Evolutionary conservation across 64 coral and sea anemone genomes (phyloP).

Genomic region (Anthopleura sola): DNA sequence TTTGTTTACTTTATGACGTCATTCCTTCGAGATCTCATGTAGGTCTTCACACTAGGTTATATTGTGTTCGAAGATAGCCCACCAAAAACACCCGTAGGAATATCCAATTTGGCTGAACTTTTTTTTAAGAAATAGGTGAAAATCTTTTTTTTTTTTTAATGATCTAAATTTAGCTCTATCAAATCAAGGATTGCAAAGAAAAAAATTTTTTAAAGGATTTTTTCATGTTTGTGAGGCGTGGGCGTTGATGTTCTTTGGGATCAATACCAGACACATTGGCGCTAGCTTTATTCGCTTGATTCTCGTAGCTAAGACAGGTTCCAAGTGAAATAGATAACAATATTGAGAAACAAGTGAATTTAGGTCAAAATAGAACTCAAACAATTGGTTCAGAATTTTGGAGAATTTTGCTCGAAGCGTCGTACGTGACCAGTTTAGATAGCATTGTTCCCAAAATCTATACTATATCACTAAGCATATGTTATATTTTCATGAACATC

Average conservation of each 20-base stretch:
- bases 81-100: neutral
- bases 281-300: neutral
- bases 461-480: too few relatives aligned
- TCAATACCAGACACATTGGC: neutral
- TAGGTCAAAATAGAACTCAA: neutral
- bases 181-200: neutral
- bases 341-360: neutral
- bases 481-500: too few relatives aligned
- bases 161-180: neutral
- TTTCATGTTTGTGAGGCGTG: neutral
- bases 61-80: neutral
- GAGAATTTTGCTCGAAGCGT: neutral
- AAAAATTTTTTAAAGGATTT: neutral
- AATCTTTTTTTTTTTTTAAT: neutral
- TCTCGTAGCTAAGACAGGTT: neutral
- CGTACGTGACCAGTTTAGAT: neutral
- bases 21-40: neutral
- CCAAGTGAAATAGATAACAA: neutral
- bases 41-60: neutral
- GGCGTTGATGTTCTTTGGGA: neutral
- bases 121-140: neutral
- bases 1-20: conserved; percentile 4
- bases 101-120: neutral
- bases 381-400: neutral
- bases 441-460: too few relatives aligned